phyloP scores from a whole-genome alignment of 2,797 vertebrate species.

The Spheniscus humboldti region DNA sequence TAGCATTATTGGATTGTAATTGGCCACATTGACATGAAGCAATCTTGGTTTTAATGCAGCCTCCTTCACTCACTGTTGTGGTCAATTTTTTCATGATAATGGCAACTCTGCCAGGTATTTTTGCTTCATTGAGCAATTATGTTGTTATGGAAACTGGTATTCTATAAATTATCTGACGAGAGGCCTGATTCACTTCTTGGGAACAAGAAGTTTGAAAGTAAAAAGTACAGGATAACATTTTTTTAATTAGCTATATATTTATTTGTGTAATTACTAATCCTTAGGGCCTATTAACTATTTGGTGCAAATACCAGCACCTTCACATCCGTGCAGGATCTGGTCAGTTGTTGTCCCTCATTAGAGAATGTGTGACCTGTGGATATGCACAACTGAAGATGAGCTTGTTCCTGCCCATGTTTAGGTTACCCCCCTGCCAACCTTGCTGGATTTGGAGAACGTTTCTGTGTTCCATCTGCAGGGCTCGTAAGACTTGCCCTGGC shows the following conservation, averaged over 20 bases:
- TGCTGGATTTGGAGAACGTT: not conserved
- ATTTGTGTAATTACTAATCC: not conserved
- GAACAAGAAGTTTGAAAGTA: conserved; percentile 11
- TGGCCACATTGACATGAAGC: not conserved
- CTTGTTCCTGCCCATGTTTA: not conserved
- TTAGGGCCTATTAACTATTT: not conserved
- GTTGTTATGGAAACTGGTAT: conserved; percentile 57
- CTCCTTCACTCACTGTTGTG: conserved; percentile 11
- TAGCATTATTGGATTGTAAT: not conserved
- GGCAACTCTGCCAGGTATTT: conserved; percentile 27
- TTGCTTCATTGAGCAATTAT: conserved; percentile 40
- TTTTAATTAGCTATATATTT: not conserved
- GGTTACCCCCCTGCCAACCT: not conserved
- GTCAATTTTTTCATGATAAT: conserved; percentile 37
- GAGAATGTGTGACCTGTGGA: not conserved
- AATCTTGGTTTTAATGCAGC: not conserved
- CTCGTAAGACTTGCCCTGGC: not conserved
- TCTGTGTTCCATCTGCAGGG: not conserved
- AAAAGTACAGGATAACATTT: not conserved
- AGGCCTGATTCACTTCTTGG: not conserved
- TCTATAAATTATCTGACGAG: conserved; percentile 27
- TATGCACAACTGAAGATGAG: not conserved
- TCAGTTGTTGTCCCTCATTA: not conserved
- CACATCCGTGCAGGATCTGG: not conserved
- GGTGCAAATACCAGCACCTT: not conserved